Conservation (phyloP, 2,888 invertebrate genomes). For the Malthinus seriepunctatus region DNA sequence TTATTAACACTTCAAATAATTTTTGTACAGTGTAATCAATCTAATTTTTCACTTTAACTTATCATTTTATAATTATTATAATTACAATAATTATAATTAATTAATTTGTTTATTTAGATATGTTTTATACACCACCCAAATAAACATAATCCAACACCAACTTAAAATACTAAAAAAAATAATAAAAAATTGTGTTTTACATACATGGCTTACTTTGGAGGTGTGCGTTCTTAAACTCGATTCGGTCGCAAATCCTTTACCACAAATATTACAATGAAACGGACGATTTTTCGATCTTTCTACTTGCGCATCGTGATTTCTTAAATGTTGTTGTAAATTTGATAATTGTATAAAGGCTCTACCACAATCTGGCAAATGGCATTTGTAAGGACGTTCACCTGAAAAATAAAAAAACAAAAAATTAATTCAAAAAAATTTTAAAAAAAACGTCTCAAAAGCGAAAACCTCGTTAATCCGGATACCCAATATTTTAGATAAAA, state of each 20-base stretch:
- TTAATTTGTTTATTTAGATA: conserved; percentile 5
- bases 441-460: too few relatives aligned
- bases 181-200: conserved; percentile 47
- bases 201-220: conserved; percentile 89
- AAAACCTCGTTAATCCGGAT: too few relatives aligned
- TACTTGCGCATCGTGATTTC: conserved; percentile 95
- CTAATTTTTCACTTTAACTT: too few relatives aligned
- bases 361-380: conserved; percentile 93
- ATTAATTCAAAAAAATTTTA: too few relatives aligned
- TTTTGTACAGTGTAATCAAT: too few relatives aligned
- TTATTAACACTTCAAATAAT: too few relatives aligned
- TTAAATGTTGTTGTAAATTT: conserved; percentile 92
- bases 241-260: conserved; percentile 95
- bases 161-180: conserved; percentile 37
- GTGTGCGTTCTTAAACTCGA: conserved; percentile 94
- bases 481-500: too few relatives aligned
- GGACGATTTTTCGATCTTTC: conserved; percentile 93
- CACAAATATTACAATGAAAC: conserved; percentile 95
- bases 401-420: conserved; percentile 36
- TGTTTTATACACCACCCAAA: conserved; percentile 26
- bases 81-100: background rate
- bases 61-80: background rate
- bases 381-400: conserved; percentile 98
- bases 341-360: conserved; percentile 96
- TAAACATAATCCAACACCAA: conserved; percentile 28